phyloP scores from a whole-genome alignment of 2,888 invertebrate genomes.

The Thyatira batis region DNA sequence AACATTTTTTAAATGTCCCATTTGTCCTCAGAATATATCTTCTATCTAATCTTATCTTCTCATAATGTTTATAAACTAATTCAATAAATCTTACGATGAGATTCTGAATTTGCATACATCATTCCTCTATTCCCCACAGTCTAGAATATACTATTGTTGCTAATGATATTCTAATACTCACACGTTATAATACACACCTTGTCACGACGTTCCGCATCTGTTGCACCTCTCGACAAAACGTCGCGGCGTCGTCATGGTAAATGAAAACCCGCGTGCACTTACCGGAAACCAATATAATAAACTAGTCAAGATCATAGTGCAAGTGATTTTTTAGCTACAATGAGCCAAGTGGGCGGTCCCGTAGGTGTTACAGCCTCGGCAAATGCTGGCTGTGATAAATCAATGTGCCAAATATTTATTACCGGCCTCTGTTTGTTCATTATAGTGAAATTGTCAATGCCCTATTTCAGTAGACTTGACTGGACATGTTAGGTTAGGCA shows the following conservation, averaged over 20 bases:
- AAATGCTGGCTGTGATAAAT: conserved; percentile 16
- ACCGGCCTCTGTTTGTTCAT: conserved; percentile 25
- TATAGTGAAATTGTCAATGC: conserved; percentile 22
- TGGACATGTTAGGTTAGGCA: conserved; percentile 1
- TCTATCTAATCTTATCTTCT: too few relatives aligned
- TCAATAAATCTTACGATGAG: too few relatives aligned
- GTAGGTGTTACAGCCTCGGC: conserved; percentile 31
- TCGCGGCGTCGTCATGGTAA: not conserved
- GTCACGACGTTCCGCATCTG: not conserved
- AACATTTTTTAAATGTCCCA: not conserved
- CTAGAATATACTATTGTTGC: not conserved
- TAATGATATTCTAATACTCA: not conserved
- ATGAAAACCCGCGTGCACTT: not conserved
- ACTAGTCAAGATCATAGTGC: conserved; percentile 1
- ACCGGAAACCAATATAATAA: not conserved
- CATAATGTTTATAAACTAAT: too few relatives aligned
- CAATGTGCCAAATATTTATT: conserved; percentile 34
- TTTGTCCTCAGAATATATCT: not conserved
- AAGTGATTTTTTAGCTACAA: conserved; percentile 21
- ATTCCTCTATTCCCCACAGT: too few relatives aligned
- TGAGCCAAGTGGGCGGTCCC: conserved; percentile 24
- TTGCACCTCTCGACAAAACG: not conserved
- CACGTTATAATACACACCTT: not conserved
- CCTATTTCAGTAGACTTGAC: conserved; percentile 24
- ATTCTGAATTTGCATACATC: too few relatives aligned